These are phyloP conservation scores for Ophion slaviceki DNA, from an alignment of 2,888 invertebrate species.

Conservation along the genomic window DNA sequence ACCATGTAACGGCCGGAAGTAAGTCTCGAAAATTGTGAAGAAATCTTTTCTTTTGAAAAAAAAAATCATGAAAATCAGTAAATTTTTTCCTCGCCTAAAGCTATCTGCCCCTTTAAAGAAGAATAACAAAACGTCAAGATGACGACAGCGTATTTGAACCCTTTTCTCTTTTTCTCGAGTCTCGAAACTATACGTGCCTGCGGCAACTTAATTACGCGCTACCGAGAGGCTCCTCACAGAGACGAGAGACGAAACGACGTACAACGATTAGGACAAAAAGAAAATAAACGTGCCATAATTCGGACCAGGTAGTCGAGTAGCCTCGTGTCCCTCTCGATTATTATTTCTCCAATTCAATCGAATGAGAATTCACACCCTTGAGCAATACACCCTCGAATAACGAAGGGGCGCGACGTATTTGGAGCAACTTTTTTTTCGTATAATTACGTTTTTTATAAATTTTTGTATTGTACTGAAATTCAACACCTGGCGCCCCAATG, in stretches of 20 bases:
- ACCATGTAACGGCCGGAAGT: too few relatives aligned
- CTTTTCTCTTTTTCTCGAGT: slow-evolving; percentile 29
- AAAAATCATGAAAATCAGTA: too few relatives aligned
- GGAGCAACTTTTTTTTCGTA: background rate
- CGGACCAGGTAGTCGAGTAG: slow-evolving; percentile 46
- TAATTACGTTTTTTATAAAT: background rate
- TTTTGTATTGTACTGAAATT: background rate
- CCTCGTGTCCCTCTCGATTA: slow-evolving; percentile 23
- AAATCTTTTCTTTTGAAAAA: too few relatives aligned
- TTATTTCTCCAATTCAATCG: slow-evolving; percentile 22
- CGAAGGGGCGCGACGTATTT: background rate
- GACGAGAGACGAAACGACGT: slow-evolving; percentile 6
- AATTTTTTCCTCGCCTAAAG: too few relatives aligned
- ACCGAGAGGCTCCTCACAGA: slow-evolving; percentile 31
- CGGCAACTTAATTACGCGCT: slow-evolving; percentile 50
- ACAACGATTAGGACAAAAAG: slow-evolving; percentile 36
- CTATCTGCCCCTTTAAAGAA: background rate
- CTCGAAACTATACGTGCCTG: slow-evolving; percentile 48
- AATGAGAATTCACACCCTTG: slow-evolving; percentile 15
- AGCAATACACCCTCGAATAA: background rate
- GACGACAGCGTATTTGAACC: slow-evolving; percentile 14
- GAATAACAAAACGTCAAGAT: background rate
- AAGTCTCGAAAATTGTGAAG: too few relatives aligned
- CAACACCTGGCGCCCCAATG: background rate
- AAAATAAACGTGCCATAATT: slow-evolving; percentile 63